Evolutionary conservation across 2,888 invertebrate species (phyloP), one percentile per base, ranked within the genome.

Genomic region (Cosmopolites sordidus): DNA sequence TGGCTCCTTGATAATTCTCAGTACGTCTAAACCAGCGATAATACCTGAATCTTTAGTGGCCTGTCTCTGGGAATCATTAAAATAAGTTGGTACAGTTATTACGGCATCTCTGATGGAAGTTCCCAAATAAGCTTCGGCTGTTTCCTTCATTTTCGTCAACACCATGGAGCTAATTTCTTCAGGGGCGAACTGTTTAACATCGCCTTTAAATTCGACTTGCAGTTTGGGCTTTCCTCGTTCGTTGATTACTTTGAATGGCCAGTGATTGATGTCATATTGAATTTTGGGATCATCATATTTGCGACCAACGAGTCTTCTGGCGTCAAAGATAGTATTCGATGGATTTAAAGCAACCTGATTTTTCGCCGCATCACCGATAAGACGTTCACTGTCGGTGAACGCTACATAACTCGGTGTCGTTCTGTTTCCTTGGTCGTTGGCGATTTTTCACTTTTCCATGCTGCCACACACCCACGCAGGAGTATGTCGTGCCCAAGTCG

Each of bases 401-500:
- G 86, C 87, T 50, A 87, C 86, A 71, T 86, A 86, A 49, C 84
- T 84, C 30, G 92, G 91, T 41, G 91, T 92, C 14, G 90, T 91
- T 51, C 91, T 76, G 74, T 92, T 92, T 59, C 91, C 92, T 58
- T 40, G 40, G 17, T 40, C 40, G 17, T 40, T 40, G 40, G 40
- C 40, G 17, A 40, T 40, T 8, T 40, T 40, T 16, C 16, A 40
- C 40, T 72, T 88, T 88, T 49, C 89, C 86, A 68, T 89, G 81
- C 66, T 87, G 86, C 76, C 86, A 90, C 12, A 89, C 87, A 38
- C 85, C 89, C 47, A 89, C 89, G 68, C 89, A 89, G 44, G 90
- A 90, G 75, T 85, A 92, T 5, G 91, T 92, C 17, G 92, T 92
- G 64, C 92, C 92, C 69, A 92, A 79, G 78, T 89, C 88, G 65